A percentile compares a stretch with the other conserved stretches of the same genome.
Conservation (phyloP, 2,888 invertebrate species). For the Caenorhabditis sp. region DNA sequence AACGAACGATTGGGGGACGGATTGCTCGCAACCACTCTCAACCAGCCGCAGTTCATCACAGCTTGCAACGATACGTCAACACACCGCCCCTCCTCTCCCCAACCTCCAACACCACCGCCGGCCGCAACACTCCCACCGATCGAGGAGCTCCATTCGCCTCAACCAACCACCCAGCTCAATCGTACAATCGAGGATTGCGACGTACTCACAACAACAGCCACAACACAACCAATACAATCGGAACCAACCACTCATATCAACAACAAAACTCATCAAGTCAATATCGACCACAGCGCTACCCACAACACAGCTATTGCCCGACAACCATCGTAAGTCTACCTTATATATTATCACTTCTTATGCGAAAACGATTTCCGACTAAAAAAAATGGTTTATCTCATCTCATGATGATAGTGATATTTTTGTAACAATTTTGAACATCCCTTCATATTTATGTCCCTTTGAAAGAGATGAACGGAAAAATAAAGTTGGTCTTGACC, state of each 20-base stretch:
- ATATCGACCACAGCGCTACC: not conserved
- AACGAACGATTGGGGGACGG: constrained; percentile 46
- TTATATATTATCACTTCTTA: no score
- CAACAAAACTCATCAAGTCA: constrained; percentile 12
- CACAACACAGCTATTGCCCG: not conserved
- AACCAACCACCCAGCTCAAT: constrained; percentile 16
- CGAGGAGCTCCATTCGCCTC: constrained; percentile 21
- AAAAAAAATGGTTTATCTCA: no score
- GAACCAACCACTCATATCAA: not conserved
- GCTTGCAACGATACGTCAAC: constrained; percentile 40
- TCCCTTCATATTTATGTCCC: no score
- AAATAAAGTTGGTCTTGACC: no score
- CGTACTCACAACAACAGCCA: constrained; percentile 12
- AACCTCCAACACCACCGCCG: constrained; percentile 33
- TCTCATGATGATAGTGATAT: no score
- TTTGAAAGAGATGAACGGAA: no score
- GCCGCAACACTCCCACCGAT: constrained; percentile 20
- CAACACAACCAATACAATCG: no score
- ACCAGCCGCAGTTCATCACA: constrained; percentile 46
- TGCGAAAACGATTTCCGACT: no score
- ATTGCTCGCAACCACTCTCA: constrained; percentile 54
- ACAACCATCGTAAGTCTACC: not conserved
- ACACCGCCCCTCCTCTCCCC: not conserved
- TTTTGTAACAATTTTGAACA: no score
- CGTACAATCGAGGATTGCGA: constrained; percentile 7